Evolutionary conservation across 2,113 vertebrate species (phyloP).

Genomic region (Amblyopsis rosae): DNA sequence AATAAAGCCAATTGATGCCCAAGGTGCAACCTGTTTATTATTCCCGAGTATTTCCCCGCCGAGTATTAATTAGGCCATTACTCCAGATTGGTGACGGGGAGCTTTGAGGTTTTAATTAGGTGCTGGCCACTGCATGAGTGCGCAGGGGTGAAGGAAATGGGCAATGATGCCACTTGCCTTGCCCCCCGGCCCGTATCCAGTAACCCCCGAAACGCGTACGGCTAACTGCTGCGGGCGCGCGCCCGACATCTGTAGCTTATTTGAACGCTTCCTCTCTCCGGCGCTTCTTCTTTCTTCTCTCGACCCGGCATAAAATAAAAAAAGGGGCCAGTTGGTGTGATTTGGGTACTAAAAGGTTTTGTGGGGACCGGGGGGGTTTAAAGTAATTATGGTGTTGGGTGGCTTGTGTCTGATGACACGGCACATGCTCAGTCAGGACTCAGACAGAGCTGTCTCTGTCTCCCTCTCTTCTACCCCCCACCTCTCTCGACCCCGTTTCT

Average conservation of each 20-base stretch:
- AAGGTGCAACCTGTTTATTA: constrained; percentile 77
- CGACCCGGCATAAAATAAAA: constrained; percentile 44
- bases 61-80: constrained; percentile 83
- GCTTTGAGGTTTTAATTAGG: constrained; percentile 85
- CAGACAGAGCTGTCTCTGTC: constrained; percentile 59
- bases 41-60: constrained; percentile 72
- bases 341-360: constrained; percentile 55
- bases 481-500: constrained; percentile 1
- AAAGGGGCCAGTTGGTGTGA: constrained; percentile 57
- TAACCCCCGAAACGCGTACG: constrained; percentile 65
- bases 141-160: constrained; percentile 73
- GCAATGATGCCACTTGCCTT: constrained; percentile 64
- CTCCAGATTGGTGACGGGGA: constrained; percentile 80
- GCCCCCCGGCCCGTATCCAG: constrained; percentile 69
- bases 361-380: constrained; percentile 50
- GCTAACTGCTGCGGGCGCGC: constrained; percentile 53
- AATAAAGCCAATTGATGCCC: constrained; percentile 65
- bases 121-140: constrained; percentile 78
- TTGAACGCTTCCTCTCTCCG: constrained; percentile 61
- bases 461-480: constrained; percentile 35
- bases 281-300: constrained; percentile 57
- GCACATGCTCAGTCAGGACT: constrained; percentile 71
- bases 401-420: constrained; percentile 69
- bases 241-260: constrained; percentile 57
- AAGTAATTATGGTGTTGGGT: constrained; percentile 74